Evolutionary conservation across 2,888 invertebrate genomes (phyloP), one percentile per base, ranked within the genome.

Genomic region (Drosophila meridiana): DNA sequence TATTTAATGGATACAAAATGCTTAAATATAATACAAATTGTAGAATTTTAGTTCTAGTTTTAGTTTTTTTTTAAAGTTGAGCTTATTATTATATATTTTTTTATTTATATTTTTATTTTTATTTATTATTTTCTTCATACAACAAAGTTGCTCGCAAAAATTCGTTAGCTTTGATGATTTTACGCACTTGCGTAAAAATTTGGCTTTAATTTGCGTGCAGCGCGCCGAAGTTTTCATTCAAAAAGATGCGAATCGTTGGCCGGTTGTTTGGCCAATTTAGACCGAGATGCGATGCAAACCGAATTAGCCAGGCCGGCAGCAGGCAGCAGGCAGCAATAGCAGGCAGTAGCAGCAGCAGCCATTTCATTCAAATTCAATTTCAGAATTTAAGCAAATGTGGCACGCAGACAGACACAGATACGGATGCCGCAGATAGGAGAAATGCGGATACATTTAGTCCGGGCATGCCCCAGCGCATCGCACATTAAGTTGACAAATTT

Each of bases 401-500:
- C 48, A 34, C 50, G 80, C 52, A 55, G 53, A 55, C 26, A 42
- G 11, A 40, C 2, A 26, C 36, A 36, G 34, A 5, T 28, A 50
- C 53, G 59, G 32, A 42, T 52, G 50, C 57, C 36, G 52, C 63
- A 74, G 59, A 56, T 53, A 60, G 67, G 67, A 69, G 50, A 57
- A 47, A 56, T 20, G 28, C 32, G 36, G 58, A 48, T 47, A 48
- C 52, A 62, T 56, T 57, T 58, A 62, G 68, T 69, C 53, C 63
- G 69, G 68, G 71, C 82, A 79, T 79, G 82, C 82, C 78, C 80
- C 79, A 75, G 65, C 48, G 64, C 67, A 36, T 63, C 32, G 63
- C 68, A 30, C 84, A 87, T 90, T 89, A 85, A 89, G 76, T 89
- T 90, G 90, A 85, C 85, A 89, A 85, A 85, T 85, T 86, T 85